phyloP scores from a whole-genome alignment of 1,140 invertebrate species.

The Bombus huntii region DNA sequence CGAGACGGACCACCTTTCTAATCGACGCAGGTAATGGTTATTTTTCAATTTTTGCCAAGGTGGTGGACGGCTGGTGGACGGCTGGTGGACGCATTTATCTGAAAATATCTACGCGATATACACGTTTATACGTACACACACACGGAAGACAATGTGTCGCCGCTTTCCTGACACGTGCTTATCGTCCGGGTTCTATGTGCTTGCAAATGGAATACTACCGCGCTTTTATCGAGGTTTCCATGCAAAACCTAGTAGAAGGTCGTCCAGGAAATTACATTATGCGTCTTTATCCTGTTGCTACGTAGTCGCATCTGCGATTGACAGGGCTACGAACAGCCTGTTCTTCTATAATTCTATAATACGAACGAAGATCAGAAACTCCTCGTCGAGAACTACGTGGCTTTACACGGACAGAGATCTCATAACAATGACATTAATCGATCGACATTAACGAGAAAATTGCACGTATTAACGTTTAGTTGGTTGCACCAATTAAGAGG shows the following conservation, averaged over 20 bases:
- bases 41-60: background rate
- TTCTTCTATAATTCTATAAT: background rate
- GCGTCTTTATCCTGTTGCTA: background rate
- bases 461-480: too few relatives aligned
- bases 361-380: background rate
- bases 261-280: background rate
- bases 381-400: too few relatives aligned
- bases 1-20: background rate
- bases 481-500: too few relatives aligned
- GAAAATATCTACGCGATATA: background rate
- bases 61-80: too few relatives aligned
- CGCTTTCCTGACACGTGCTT: background rate
- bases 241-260: slow-evolving; percentile 6
- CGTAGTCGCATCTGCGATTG: background rate
- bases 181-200: background rate
- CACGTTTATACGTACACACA: background rate
- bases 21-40: too few relatives aligned
- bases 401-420: too few relatives aligned
- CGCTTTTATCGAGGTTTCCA: background rate
- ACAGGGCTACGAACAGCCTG: background rate
- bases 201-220: background rate
- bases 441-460: too few relatives aligned
- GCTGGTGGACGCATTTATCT: background rate
- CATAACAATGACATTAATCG: too few relatives aligned
- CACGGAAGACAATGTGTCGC: background rate